Base-by-base conservation (phyloP, 30 jellyfish, hydroid and myxozoan species). In the Aurelia aurita region DNA sequence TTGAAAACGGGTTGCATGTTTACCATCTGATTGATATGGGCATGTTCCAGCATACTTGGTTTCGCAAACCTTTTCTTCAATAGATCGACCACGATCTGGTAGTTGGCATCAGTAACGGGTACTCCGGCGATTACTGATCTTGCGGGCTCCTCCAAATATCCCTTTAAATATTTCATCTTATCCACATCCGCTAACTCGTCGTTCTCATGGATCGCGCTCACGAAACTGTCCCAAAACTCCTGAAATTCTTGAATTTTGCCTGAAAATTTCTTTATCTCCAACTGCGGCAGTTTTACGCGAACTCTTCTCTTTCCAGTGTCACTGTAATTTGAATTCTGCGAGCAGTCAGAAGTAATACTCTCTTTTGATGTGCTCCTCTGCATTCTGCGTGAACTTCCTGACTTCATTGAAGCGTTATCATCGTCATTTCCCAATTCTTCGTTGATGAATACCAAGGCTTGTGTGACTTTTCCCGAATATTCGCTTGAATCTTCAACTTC, bases 181-280 rank as follows among this genome's bases (percentile, higher is more conserved):
- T 79, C 81, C 11, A 79, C 90, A 32, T 63, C 72, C 58, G 90
- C 90, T 55, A 79, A 22, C 34, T 79, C 72, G 22, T 63, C 81
- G 76, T 79, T 45, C 8, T 62, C 72, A 49, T 79, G 90, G 28
- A 79, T 63, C 29, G 72, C 81, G 59, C 90, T 64, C 18, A 21
- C 13, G 45, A 79, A 61, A 21, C 81, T 64, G 58, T 77, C 88
- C 78, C 78, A 58, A 46, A 32, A 77, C 46, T 58, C 88, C n/a
- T 46, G 51, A 20, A 26, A 58, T 51, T 74, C 87, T 46, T 51
- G 79, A 18, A 79, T 28, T 66, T 64, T 79, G n/a, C n/a, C n/a
- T n/a, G n/a, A n/a, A n/a, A n/a, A n/a, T n/a, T 46, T 45, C 72
- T 21, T 49, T 3, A 64, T 34, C 69, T 79, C 81, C 27, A 79